Evolutionary conservation across 2,797 vertebrate genomes (phyloP), one percentile per base, ranked within the genome.

Genomic region (Protosalanx chinensis): DNA sequence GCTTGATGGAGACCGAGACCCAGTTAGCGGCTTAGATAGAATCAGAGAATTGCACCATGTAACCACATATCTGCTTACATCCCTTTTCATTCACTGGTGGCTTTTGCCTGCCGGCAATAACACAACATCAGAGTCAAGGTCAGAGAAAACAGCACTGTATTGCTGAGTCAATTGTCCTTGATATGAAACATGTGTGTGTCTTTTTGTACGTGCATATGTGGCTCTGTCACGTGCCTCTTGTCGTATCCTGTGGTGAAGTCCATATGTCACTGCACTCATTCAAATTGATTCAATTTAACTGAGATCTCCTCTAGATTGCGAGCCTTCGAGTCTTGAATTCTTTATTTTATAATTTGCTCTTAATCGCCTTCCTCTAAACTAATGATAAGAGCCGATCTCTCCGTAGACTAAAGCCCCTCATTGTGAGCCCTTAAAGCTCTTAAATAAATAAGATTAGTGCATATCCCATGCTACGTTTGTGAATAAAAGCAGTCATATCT

Each of bases 381-480:
- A 83, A 82, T 75, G 84, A 85, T 82, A 82, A 86, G 79, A 80
- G 65, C 60, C 57, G 67, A 72, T 81, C 79, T 70, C 73, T 70
- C 64, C 76, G 75, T 3, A 75, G 71, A 74, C 75, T 76, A 82
- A 86, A 83, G 74, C 84, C 62, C 69, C 75, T 84, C 78, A 72
- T 74, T 79, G 75, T 81, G 82, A 85, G 77, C 79, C 73, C 56
- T 76, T 88, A 88, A 88, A 85, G 82, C 87, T 80, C 75, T 83
- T 86, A 77, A 87, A 86, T 83, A 88, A 89, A 88, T 86, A 85
- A 78, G 87, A 90, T 91, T 89, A 89, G 77, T 64, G 71, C 57
- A 72, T 78, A 79, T 84, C 82, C 83, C 57, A 23, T 81, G 67
- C 85, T 79, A 77, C 76, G 77, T 81, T 79, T 77, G 77, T 73